Percentiles rank a stretch among this genome's conserved stretches.
phyloP scores from a whole-genome alignment of 2,888 invertebrate species.

The Brenthis daphne region DNA sequence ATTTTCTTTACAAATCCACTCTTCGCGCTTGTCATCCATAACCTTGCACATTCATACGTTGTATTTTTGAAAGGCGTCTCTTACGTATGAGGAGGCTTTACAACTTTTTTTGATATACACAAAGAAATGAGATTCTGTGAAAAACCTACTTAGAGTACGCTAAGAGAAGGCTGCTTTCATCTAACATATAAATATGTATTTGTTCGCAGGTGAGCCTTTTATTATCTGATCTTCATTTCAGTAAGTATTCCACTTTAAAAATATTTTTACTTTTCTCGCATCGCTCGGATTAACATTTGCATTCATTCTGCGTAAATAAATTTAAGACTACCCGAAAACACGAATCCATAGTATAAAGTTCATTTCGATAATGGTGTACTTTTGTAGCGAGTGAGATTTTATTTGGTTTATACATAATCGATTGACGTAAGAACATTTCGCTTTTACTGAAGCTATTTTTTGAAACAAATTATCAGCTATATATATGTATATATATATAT shows the following conservation, averaged over 20 bases:
- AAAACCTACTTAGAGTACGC: slow-evolving; percentile 46
- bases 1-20: slow-evolving; percentile 30
- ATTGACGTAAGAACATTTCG: slow-evolving; percentile 4
- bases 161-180: slow-evolving; percentile 43
- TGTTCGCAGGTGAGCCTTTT: slow-evolving; percentile 49
- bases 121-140: slow-evolving; percentile 50
- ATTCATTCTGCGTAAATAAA: slow-evolving; percentile 35
- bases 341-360: slow-evolving; percentile 21
- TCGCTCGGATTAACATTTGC: slow-evolving; percentile 35
- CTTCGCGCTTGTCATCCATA: slow-evolving; percentile 34
- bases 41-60: slow-evolving; percentile 29
- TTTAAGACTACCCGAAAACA: slow-evolving; percentile 26
- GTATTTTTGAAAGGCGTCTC: slow-evolving; percentile 55
- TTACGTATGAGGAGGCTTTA: slow-evolving; percentile 56
- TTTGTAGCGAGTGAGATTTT: slow-evolving; percentile 14
- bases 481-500: too few relatives aligned
- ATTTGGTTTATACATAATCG: slow-evolving; percentile 1
- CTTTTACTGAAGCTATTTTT: neutral
- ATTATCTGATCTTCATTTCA: slow-evolving; percentile 45
- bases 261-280: slow-evolving; percentile 26
- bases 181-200: slow-evolving; percentile 50
- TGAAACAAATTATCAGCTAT: too few relatives aligned
- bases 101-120: slow-evolving; percentile 53
- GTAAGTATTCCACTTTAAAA: slow-evolving; percentile 42
- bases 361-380: slow-evolving; percentile 26